Percentiles rank a stretch among this genome's conserved stretches.
Conservation (phyloP, 2,113 vertebrate genomes). For the Halcyon malimbica region DNA sequence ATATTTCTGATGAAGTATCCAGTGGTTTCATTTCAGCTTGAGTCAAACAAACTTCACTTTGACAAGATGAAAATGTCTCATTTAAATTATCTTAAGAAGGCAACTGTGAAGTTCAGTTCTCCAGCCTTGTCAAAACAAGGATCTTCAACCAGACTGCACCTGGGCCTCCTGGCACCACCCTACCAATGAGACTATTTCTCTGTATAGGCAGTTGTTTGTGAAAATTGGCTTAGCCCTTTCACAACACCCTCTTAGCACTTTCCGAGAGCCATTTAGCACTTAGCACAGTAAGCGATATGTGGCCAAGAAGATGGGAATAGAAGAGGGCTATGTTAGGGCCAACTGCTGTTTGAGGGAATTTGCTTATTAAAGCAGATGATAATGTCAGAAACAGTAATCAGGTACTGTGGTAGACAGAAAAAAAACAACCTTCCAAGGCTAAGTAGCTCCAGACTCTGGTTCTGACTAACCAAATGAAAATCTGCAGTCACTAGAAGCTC, state of each 20-base stretch:
- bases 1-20: not conserved
- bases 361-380: not conserved
- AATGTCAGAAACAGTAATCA: not conserved
- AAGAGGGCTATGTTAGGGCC: not conserved
- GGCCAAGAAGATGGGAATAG: not conserved
- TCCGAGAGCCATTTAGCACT: constrained; percentile 41
- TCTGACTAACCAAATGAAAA: not conserved
- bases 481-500: not conserved
- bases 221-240: not conserved
- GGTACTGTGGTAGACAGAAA: not conserved
- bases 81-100: not conserved
- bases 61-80: not conserved
- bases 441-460: not conserved
- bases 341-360: constrained; percentile 11
- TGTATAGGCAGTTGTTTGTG: not conserved
- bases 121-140: not conserved
- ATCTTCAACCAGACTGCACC: not conserved
- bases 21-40: not conserved
- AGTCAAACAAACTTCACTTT: not conserved
- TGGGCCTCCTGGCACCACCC: not conserved
- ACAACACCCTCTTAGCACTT: constrained; percentile 42
- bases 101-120: not conserved
- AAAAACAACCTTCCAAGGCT: not conserved
- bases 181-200: not conserved
- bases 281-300: not conserved